These are phyloP conservation scores for Dolichopus griseipennis DNA, from an alignment of 2,888 invertebrate species.

Conservation along the genomic window DNA sequence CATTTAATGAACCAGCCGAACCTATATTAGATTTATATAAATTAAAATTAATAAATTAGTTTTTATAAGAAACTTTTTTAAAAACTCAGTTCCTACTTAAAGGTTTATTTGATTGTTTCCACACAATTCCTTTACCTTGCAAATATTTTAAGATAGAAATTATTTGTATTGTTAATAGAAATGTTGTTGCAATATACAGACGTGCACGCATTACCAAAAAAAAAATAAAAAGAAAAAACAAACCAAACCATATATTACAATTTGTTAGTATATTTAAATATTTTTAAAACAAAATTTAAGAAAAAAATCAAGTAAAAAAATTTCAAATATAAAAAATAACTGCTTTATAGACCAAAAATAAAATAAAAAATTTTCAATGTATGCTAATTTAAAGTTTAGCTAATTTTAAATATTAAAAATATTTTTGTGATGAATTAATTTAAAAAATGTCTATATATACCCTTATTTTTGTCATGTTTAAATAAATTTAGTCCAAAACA, in stretches of 20 bases:
- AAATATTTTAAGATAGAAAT: not conserved
- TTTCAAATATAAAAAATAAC: too few species aligned
- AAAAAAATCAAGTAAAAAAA: not conserved
- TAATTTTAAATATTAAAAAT: too few species aligned
- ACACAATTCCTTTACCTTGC: constrained; percentile 30
- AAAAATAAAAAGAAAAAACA: constrained; percentile 7
- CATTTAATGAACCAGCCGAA: constrained; percentile 43
- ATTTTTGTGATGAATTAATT: too few species aligned
- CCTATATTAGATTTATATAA: constrained; percentile 29
- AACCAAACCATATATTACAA: constrained; percentile 9
- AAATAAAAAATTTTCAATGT: too few species aligned
- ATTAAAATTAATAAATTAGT: not conserved
- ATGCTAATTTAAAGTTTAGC: too few species aligned
- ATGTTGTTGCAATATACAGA: not conserved
- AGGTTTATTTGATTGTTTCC: constrained; percentile 38
- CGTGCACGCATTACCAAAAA: constrained; percentile 8
- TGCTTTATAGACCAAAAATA: too few species aligned
- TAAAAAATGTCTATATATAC: too few species aligned
- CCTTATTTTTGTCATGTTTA: too few species aligned
- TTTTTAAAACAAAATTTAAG: not conserved
- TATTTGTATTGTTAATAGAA: not conserved
- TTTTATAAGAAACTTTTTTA: not conserved
- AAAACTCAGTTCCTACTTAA: constrained; percentile 39
- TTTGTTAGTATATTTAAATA: constrained; percentile 12
- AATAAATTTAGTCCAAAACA: too few species aligned